Evolutionary conservation across 2,113 vertebrate species (phyloP).

Genomic region (Calyptommatus sinebrachiatus): DNA sequence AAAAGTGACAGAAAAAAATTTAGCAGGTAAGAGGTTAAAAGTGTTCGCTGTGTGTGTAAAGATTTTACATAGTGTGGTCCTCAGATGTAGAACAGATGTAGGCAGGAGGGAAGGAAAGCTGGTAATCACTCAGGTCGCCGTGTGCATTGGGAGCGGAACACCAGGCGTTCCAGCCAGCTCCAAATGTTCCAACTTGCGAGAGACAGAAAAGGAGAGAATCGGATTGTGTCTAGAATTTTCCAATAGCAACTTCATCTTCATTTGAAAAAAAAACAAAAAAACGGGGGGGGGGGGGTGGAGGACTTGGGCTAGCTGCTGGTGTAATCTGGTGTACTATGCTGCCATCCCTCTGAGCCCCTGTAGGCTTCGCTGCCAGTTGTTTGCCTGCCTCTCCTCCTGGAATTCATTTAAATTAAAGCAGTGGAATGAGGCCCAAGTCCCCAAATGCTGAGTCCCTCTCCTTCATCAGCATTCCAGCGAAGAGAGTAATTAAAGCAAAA

Average conservation of each 20-base stretch:
- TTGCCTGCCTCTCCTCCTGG: constrained; percentile 97
- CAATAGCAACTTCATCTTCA: constrained; percentile 73
- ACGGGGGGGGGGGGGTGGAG: not conserved
- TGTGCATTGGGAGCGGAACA: constrained; percentile 70
- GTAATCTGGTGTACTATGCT: constrained; percentile 86
- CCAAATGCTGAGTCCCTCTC: constrained; percentile 99
- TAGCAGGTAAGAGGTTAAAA: constrained; percentile 84
- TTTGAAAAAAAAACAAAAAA: constrained; percentile 57
- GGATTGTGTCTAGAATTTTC: constrained; percentile 73
- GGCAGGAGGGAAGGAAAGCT: constrained; percentile 74
- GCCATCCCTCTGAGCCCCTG: constrained; percentile 91
- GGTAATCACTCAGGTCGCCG: constrained; percentile 70
- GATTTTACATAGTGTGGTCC: constrained; percentile 76
- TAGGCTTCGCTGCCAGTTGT: constrained; percentile 98
- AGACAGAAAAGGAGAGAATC: constrained; percentile 12
- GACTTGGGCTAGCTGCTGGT: constrained; percentile 78
- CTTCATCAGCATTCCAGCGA: constrained; percentile 99
- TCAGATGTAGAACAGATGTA: constrained; percentile 84
- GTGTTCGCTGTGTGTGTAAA: constrained; percentile 76
- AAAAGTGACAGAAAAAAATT: constrained; percentile 70
- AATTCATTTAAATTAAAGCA: constrained; percentile 99
- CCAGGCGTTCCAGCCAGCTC: constrained; percentile 71
- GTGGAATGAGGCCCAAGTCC: constrained; percentile 98
- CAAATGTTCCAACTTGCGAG: constrained; percentile 68
- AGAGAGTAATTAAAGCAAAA: constrained; percentile 99